A percentile compares a stretch with the other conserved stretches of the same genome.
Evolutionary conservation across 2,797 vertebrate genomes (phyloP).

Genomic region (Amblyraja radiata): DNA sequence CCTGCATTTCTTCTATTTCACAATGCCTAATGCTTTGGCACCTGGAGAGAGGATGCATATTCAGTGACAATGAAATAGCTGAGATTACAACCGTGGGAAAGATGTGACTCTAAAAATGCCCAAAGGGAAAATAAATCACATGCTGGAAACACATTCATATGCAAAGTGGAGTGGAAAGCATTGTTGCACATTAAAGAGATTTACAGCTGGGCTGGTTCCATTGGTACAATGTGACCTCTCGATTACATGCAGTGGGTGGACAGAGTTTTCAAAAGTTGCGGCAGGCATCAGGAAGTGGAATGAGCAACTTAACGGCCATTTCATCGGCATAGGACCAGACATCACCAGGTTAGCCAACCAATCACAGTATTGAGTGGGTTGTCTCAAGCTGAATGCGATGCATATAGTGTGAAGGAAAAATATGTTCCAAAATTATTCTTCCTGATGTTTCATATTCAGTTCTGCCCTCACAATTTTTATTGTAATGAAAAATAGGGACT

Average conservation of each 20-base stretch:
- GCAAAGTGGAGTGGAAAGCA: not conserved
- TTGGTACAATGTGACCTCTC: not conserved
- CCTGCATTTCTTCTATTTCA: slow-evolving; percentile 12
- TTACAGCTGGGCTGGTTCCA: not conserved
- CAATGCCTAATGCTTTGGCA: not conserved
- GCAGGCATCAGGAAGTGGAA: not conserved
- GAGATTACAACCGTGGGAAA: slow-evolving; percentile 8
- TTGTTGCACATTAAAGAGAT: not conserved
- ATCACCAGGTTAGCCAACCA: not conserved
- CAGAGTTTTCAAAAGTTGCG: not conserved
- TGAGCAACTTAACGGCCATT: not conserved
- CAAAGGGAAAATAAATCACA: not conserved
- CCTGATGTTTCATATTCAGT: not conserved
- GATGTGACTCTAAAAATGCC: not conserved
- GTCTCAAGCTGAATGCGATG: not conserved
- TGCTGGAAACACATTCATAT: not conserved
- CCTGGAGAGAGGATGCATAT: not conserved
- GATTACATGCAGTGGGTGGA: not conserved
- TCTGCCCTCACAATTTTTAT: not conserved
- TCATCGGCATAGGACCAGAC: not conserved
- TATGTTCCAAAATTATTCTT: not conserved
- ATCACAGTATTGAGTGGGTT: not conserved
- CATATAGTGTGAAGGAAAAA: not conserved
- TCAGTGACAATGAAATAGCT: not conserved
- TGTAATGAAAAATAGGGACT: not conserved